Evolutionary conservation across 2,888 invertebrate genomes (phyloP), one percentile per base, ranked within the genome.

Genomic region (Cataglyphis livida): DNA sequence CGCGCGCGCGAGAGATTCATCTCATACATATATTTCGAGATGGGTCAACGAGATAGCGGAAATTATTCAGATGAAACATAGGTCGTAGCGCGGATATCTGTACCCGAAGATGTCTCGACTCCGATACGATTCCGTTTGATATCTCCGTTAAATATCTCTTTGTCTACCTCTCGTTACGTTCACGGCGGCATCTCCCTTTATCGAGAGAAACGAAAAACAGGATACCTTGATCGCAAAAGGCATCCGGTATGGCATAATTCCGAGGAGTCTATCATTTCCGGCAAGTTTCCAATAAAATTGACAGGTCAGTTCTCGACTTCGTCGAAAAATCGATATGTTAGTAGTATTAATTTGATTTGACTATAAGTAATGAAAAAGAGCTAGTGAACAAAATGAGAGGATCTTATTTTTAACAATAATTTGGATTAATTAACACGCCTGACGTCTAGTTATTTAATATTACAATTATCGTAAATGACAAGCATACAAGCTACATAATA

Each of bases 11-110:
- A 51, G 44, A 35, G 35, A 64, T 38, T 48, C 51, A 61, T 82
- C 82, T 85, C 86, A 81, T 84, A 88, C 87, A 89, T 90, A 89
- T 90, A 88, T 88, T 84, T 83, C 84, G 57, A 91, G 92, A 92
- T 90, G 88, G 90, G 90, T 92, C 90, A 88, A 89, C 85, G 89
- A 90, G 92, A 92, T 92, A 91, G 88, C 85, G 86, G 82, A 85
- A 91, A 90, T 92, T 90, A 92, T 92, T 91, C 91, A 91, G 83
- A 89, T 83, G 88, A 85, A 87, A 89, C 84, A 64, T 35, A 71
- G 71, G 85, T 87, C 76, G 66, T 73, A 84, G 74, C 76, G 76
- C 38, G 51, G 73, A 74, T 86, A 84, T 64, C 70, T 75, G 82
- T 57, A 44, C 51, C 61, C 71, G 35, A 66, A 86, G 88, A 87